Percentiles rank a stretch among this genome's conserved stretches.
Evolutionary conservation across 1,140 invertebrate species (phyloP).

Genomic region (Anastrepha ludens): DNA sequence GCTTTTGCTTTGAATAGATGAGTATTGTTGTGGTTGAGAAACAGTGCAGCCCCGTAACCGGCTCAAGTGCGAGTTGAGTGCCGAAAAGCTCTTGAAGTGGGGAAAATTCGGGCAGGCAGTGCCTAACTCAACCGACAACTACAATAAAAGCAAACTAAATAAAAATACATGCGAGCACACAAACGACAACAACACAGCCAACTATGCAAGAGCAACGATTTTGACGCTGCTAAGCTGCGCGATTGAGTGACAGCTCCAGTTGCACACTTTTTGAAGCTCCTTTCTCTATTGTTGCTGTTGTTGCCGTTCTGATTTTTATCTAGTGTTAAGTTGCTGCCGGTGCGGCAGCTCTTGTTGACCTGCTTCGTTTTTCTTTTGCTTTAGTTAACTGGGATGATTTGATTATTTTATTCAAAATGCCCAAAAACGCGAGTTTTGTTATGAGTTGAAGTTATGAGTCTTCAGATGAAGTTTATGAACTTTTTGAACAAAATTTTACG

Average conservation of each 20-base stretch:
- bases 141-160: background rate
- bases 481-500: too few species aligned
- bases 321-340: background rate
- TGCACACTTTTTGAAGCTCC: background rate
- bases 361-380: background rate
- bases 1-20: background rate
- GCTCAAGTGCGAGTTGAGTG: conserved; percentile 38
- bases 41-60: background rate
- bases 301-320: conserved; percentile 6
- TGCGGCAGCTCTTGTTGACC: background rate
- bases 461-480: too few species aligned
- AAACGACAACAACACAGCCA: background rate
- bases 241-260: background rate
- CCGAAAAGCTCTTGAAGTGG: background rate
- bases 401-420: background rate
- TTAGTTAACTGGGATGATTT: background rate
- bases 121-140: background rate
- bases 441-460: too few species aligned
- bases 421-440: background rate
- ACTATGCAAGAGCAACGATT: background rate
- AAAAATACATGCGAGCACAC: background rate
- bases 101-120: background rate
- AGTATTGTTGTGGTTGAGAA: background rate
- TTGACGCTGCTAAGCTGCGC: background rate
- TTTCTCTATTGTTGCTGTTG: background rate